Evolutionary conservation across 2,888 invertebrate species (phyloP), one percentile per base, ranked within the genome.

Genomic region (Drosophila gaucha): DNA sequence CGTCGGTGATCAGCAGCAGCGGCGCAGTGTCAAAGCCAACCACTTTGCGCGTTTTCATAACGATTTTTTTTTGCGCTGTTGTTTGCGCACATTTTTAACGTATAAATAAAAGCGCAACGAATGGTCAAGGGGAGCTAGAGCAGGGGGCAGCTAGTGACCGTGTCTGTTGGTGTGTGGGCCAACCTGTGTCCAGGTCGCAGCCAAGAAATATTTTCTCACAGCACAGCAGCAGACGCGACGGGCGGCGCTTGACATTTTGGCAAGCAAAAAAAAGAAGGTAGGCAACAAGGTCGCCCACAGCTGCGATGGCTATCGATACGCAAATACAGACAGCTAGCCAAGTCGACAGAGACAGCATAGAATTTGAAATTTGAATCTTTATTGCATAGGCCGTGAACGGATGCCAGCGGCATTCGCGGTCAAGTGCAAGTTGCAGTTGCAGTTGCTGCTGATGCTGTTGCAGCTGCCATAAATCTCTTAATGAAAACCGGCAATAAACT

Each of bases 401-500:
- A 26, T 39, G 77, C 79, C 71, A 50, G 26, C 63, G 79, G 71
- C 76, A 46, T 59, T 66, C 56, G 63, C 77, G 86, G 85, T 85
- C 85, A 85, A 85, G 85, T 86, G 88, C 88, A 85, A 60, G 69
- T 50, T 56, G 43, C 67, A 70, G 68, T 75, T 55, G 64, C 55
- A 24, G 5, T 24, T 18, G 54, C 30, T 46, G 55, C 58, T 22
- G 54, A 36, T 30, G 64, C 28, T 46, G 49, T 20, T 50, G 74
- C 50, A 51, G 62, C 46, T 56, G 78, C 80, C 67, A 87, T 87
- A 89, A 87, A 87, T 87, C 89, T 89, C 88, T 79, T 82, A 88
- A 86, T 85, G 85, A 87, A 86, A 89, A 85, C 89, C 85, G 82
- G 85, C 89, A 86, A 87, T 80, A 88, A 86, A 80, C 70, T 85